Evolutionary conservation across 2,113 vertebrate genomes (phyloP), one percentile per base, ranked within the genome.

Genomic region (Colaptes auratus): DNA sequence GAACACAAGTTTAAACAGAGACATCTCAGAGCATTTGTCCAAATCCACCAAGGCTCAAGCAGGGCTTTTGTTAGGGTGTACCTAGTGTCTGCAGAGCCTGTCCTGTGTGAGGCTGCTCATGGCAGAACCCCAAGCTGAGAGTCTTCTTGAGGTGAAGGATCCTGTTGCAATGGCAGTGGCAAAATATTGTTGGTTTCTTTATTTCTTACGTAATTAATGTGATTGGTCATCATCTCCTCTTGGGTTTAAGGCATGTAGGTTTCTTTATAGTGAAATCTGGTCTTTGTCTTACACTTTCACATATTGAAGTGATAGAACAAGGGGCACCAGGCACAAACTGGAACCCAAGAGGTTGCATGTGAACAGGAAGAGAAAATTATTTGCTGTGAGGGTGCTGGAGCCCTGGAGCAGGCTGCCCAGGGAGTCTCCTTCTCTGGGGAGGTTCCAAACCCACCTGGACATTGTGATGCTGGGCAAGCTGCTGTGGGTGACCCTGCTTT

Each of bases 131-230:
- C 1, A 1, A 18, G 18, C 9, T 0, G 0, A 46, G 35, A 36
- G 33, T 59, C 59, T 79, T 25, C 56, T 59, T 0, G 0, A 2
- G 46, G 28, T 7, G 31, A 56, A 18, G 31, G 55, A 6, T 20
- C 15, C 64, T 44, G 12, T 21, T 77, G 13, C 31, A 7, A 7
- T 10, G 44, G 52, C 70, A 2, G 1, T 15, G 66, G 48, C 53
- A 53, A 61, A 64, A 15, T 39, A 30, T 2, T 66, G 63, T 14
- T 52, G 2, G 4, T 63, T 83, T 70, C n/a, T 78, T 72, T 36
- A 14, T 71, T 78, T n/a, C 30, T 74, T 2, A 0, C 2, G 8
- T 52, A 17, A 48, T 56, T 9, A 56, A 20, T 0, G 0, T 50
- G 33, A 27, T 63, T 46, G 58, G 25, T 60, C 9, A 5, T 61